Evolutionary conservation across 2,888 invertebrate genomes (phyloP).

Genomic region (Sesamia inferens): DNA sequence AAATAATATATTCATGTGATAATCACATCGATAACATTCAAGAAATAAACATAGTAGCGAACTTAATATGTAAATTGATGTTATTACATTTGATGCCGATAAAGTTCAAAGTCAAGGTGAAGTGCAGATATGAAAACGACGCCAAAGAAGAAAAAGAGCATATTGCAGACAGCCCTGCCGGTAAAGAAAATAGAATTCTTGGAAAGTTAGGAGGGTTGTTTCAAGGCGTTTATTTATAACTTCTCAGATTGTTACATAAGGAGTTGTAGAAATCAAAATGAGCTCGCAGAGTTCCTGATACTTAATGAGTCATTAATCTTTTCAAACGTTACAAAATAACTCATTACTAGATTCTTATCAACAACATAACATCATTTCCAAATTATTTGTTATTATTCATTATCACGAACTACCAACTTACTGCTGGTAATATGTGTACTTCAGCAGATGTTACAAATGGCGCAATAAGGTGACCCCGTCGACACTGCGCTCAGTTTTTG

Average conservation of each 20-base stretch:
- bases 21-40: slow-evolving; percentile 55
- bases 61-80: slow-evolving; percentile 55
- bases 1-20: slow-evolving; percentile 40
- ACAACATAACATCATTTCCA: neutral
- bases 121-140: slow-evolving; percentile 30
- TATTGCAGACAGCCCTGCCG: slow-evolving; percentile 1
- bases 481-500: slow-evolving; percentile 63
- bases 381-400: slow-evolving; percentile 4
- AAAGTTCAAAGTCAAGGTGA: slow-evolving; percentile 60
- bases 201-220: slow-evolving; percentile 9
- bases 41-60: slow-evolving; percentile 48
- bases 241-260: neutral
- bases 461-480: slow-evolving; percentile 71
- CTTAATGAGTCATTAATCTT: neutral
- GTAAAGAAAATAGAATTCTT: slow-evolving; percentile 30
- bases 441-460: slow-evolving; percentile 68
- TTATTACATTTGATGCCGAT: slow-evolving; percentile 54
- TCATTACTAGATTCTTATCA: too few relatives aligned
- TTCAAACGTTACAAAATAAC: neutral
- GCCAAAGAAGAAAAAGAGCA: slow-evolving; percentile 13
- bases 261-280: too few relatives aligned
- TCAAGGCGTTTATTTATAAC: slow-evolving; percentile 14
- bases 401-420: slow-evolving; percentile 44
- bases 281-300: too few relatives aligned
- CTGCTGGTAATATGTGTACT: slow-evolving; percentile 37